Percentiles rank a stretch among this genome's conserved stretches.
These are phyloP conservation scores for Hydractinia symbiolongicarpus DNA, from an alignment of 30 jellyfish, hydroid and myxozoan genomes.

Conservation along the genomic window DNA sequence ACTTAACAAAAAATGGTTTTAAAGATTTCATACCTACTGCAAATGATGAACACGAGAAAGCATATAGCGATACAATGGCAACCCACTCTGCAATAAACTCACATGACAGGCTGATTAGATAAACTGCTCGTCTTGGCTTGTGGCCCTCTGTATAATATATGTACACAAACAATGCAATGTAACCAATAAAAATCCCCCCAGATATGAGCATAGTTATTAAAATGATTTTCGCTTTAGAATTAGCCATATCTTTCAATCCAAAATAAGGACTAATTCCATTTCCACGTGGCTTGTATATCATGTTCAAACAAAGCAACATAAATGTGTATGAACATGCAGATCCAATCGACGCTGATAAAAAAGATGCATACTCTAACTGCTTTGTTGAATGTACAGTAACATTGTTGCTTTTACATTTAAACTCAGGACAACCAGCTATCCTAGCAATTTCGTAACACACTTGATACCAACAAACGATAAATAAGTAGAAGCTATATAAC, in stretches of 20 bases:
- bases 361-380: constrained; percentile 19
- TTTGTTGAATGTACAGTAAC: neutral
- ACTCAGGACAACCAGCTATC: constrained; percentile 18
- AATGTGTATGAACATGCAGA: constrained; percentile 18
- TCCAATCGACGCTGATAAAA: constrained; percentile 10
- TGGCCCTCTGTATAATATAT: neutral
- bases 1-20: too few relatives aligned
- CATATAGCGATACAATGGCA: constrained; percentile 19
- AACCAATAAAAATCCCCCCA: neutral
- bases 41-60: constrained; percentile 30
- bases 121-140: neutral
- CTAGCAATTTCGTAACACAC: constrained; percentile 6
- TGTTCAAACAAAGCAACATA: constrained; percentile 17
- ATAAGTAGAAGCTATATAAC: constrained; percentile 1
- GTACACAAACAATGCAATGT: neutral
- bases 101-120: neutral
- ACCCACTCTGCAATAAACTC: constrained; percentile 28
- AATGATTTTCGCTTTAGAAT: constrained; percentile 11
- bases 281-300: constrained; percentile 11
- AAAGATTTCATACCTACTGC: constrained; percentile 20
- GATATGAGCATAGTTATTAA: neutral
- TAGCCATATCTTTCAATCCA: constrained; percentile 26
- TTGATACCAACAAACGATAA: constrained; percentile 24
- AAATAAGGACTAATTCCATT: constrained; percentile 24
- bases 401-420: neutral